Conservation (phyloP, 1,140 invertebrate species). For the Probaryconus sp. region DNA sequence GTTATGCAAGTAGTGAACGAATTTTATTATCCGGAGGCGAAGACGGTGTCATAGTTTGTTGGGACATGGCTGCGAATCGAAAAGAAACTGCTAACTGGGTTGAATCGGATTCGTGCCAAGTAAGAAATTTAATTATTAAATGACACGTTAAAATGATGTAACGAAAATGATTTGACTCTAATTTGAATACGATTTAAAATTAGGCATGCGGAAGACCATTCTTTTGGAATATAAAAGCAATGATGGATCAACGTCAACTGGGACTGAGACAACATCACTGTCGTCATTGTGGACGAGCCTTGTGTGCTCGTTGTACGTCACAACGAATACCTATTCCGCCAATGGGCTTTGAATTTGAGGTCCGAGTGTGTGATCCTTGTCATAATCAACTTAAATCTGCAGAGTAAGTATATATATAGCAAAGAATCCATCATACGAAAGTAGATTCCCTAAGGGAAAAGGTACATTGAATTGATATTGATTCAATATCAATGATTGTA, state of each 20-base stretch:
- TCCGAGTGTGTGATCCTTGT: slow-evolving; percentile 96
- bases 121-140: slow-evolving; percentile 48
- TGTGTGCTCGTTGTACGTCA: slow-evolving; percentile 95
- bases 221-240: slow-evolving; percentile 98
- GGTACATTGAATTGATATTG: too few species aligned
- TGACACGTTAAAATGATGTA: slow-evolving; percentile 14
- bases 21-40: slow-evolving; percentile 96
- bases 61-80: slow-evolving; percentile 94
- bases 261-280: slow-evolving; percentile 95
- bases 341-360: slow-evolving; percentile 99
- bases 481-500: too few species aligned
- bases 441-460: too few species aligned
- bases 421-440: too few species aligned
- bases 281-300: slow-evolving; percentile 93
- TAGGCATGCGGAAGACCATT: slow-evolving; percentile 96
- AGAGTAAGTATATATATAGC: slow-evolving; percentile 83
- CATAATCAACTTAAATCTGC: slow-evolving; percentile 88
- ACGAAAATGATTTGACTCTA: too few species aligned
- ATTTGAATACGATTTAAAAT: too few species aligned
- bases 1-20: slow-evolving; percentile 88
- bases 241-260: slow-evolving; percentile 97
- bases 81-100: slow-evolving; percentile 96
- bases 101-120: slow-evolving; percentile 92
- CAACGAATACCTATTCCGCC: slow-evolving; percentile 92
- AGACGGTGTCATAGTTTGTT: slow-evolving; percentile 95